Evolutionary conservation across 2,888 invertebrate genomes (phyloP).

Genomic region (Esperia sulphurella): DNA sequence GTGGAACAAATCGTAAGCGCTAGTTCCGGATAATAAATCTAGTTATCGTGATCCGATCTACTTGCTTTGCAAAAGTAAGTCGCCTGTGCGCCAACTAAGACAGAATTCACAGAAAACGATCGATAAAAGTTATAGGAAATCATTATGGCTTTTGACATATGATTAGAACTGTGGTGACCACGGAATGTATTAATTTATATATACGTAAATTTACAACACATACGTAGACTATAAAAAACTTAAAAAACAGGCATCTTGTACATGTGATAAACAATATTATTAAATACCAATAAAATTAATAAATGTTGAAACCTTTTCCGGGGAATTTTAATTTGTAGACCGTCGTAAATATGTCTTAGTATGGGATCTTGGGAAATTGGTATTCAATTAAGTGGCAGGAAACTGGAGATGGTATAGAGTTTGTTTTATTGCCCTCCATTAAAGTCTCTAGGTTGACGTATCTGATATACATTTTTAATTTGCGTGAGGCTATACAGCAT

Average conservation of each 20-base stretch:
- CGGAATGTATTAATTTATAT: too few species aligned
- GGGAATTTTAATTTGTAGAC: conserved; percentile 1
- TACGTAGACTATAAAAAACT: too few species aligned
- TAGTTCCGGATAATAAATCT: conserved; percentile 56
- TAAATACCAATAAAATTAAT: neutral
- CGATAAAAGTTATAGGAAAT: neutral
- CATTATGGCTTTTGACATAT: too few species aligned
- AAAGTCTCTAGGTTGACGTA: conserved; percentile 50
- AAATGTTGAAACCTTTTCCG: neutral
- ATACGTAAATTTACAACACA: too few species aligned
- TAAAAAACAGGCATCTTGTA: neutral
- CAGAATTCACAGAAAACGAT: neutral
- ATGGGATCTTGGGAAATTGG: conserved; percentile 19
- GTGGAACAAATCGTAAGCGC: conserved; percentile 52
- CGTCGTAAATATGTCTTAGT: conserved; percentile 40
- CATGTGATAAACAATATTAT: neutral
- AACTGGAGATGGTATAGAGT: conserved; percentile 36
- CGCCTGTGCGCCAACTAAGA: conserved; percentile 25
- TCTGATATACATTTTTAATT: conserved; percentile 24
- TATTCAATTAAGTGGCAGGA: conserved; percentile 58
- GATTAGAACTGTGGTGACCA: too few species aligned
- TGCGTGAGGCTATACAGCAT: conserved; percentile 29
- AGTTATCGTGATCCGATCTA: conserved; percentile 54
- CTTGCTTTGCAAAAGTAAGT: conserved; percentile 46
- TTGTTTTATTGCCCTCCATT: conserved; percentile 65